These are phyloP conservation scores for Scaeva pyrastri DNA, from an alignment of 2,888 invertebrate genomes.

Conservation along the genomic window DNA sequence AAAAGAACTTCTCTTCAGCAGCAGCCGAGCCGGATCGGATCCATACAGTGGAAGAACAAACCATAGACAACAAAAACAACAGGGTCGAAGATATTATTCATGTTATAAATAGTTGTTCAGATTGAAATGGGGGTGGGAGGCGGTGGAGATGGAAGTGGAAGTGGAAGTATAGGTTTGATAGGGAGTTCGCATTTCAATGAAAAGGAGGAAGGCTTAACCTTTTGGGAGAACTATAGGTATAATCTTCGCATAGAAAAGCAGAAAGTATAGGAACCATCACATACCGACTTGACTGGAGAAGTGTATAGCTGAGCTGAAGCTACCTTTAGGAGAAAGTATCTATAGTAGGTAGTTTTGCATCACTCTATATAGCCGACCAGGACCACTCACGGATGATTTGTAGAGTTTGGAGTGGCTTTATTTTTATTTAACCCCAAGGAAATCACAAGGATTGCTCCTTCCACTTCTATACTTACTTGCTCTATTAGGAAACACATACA, in stretches of 20 bases:
- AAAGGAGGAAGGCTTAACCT: constrained; percentile 47
- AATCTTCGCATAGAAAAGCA: constrained; percentile 47
- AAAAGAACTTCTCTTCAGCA: constrained; percentile 47
- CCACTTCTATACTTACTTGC: background rate
- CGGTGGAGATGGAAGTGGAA: background rate
- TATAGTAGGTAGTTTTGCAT: constrained; percentile 43
- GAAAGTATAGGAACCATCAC: background rate
- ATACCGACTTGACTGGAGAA: background rate
- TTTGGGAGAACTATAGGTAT: constrained; percentile 51
- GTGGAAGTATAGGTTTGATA: constrained; percentile 1
- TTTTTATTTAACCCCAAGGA: constrained; percentile 73
- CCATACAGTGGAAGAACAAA: background rate
- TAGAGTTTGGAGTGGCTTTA: constrained; percentile 56
- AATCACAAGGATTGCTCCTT: constrained; percentile 56
- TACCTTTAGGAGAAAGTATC: constrained; percentile 52
- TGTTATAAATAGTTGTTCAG: constrained; percentile 55
- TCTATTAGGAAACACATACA: background rate
- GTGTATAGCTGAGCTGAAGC: background rate
- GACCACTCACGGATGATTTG: constrained; percentile 68
- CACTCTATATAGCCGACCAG: constrained; percentile 49
- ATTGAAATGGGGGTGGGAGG: background rate
- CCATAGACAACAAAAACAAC: constrained; percentile 42
- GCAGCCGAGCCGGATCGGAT: background rate
- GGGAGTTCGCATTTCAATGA: constrained; percentile 64
- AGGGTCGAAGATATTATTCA: constrained; percentile 55